Percentiles rank a stretch among this genome's conserved stretches.
Evolutionary conservation across 2,888 invertebrate species (phyloP).

Genomic region (Autographa gamma): DNA sequence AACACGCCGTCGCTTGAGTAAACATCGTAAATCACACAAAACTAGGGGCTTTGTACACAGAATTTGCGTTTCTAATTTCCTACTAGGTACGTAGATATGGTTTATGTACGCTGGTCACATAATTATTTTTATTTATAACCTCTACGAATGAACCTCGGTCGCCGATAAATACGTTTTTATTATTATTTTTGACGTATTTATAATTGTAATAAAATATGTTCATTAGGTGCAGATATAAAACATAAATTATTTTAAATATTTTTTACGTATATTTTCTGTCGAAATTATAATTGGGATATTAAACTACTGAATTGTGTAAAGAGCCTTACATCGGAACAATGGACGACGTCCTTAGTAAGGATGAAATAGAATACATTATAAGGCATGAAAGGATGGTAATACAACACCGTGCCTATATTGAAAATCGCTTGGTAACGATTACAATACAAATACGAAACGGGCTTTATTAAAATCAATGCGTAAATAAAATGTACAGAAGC

Average conservation of each 20-base stretch:
- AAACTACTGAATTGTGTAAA: constrained; percentile 28
- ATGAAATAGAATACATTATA: constrained; percentile 47
- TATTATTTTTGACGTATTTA: constrained; percentile 5
- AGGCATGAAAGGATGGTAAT: constrained; percentile 35
- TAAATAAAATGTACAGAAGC: constrained; percentile 3
- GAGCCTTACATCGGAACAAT: constrained; percentile 50
- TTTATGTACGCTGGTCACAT: constrained; percentile 54
- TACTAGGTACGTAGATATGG: constrained; percentile 61
- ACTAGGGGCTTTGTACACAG: constrained; percentile 76
- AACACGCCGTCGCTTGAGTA: constrained; percentile 77
- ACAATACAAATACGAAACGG: constrained; percentile 24
- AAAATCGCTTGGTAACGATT: constrained; percentile 47
- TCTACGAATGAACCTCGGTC: not conserved
- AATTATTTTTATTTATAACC: constrained; percentile 40
- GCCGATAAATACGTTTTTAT: constrained; percentile 6
- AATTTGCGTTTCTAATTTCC: constrained; percentile 82
- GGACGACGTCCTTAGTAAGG: constrained; percentile 31
- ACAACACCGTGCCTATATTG: constrained; percentile 36
- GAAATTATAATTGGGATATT: not conserved
- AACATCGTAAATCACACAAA: constrained; percentile 83
- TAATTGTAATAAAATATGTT: constrained; percentile 1
- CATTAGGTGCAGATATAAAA: not conserved
- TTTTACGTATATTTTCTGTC: not conserved
- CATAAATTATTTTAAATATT: not conserved
- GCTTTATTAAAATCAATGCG: constrained; percentile 2